These are phyloP conservation scores for Electrophaes corylata DNA, from an alignment of 2,888 invertebrate genomes.

Conservation along the genomic window DNA sequence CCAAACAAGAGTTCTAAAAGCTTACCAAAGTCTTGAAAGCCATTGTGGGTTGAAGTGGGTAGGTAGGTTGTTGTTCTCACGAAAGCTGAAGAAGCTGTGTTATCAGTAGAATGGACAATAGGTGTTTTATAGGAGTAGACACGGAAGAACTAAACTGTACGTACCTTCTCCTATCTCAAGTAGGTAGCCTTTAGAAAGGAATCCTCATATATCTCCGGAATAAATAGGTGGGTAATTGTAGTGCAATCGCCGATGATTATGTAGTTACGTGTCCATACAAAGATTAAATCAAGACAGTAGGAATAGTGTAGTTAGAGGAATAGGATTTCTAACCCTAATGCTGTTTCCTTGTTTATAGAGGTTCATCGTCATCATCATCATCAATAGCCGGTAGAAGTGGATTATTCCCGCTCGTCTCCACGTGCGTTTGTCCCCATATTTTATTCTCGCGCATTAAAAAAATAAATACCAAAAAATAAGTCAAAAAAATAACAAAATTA, in stretches of 20 bases:
- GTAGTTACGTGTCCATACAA: constrained; percentile 12
- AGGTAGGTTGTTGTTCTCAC: constrained; percentile 35
- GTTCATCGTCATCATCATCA: too few relatives aligned
- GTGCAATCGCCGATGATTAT: constrained; percentile 1
- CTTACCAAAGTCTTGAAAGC: constrained; percentile 64
- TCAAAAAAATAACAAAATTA: too few relatives aligned
- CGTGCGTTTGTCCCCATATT: too few relatives aligned
- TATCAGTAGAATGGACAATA: constrained; percentile 42
- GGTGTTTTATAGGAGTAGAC: constrained; percentile 68
- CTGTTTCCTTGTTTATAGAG: too few relatives aligned
- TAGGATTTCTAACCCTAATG: too few relatives aligned
- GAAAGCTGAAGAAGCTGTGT: constrained; percentile 50
- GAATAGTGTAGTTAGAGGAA: too few relatives aligned
- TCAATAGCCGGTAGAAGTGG: too few relatives aligned
- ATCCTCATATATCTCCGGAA: constrained; percentile 38
- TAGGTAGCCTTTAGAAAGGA: constrained; percentile 60
- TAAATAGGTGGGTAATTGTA: constrained; percentile 22
- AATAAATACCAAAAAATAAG: too few relatives aligned
- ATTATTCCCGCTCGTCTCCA: too few relatives aligned
- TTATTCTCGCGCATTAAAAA: too few relatives aligned
- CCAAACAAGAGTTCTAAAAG: constrained; percentile 2
- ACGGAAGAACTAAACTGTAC: constrained; percentile 61
- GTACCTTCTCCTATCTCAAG: constrained; percentile 11
- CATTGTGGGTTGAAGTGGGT: constrained; percentile 46
- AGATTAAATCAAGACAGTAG: background rate